Base-by-base conservation (phyloP, 1,140 invertebrate genomes). In the Saxidomus purpurata region DNA sequence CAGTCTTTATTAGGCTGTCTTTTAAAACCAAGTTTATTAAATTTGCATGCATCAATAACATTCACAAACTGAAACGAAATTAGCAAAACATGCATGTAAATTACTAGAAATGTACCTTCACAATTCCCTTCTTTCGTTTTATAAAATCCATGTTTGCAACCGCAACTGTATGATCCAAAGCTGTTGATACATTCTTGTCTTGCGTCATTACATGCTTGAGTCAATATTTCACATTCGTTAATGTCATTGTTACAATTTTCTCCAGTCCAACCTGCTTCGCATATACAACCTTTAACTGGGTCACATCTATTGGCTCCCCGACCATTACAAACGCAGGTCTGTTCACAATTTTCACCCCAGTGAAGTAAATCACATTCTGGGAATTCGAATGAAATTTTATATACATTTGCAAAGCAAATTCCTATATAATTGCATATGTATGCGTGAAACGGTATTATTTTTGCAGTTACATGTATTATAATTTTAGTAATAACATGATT, bases 261-360 rank as follows among this genome's bases (percentile, higher is more conserved):
- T 0, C 84, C 84, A 59, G 13, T 28, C 84, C 84, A 86, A 34
- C 84, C 84, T 13, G 34, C 71, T 49, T 40, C n/a, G 38, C 84
- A 86, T 11, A 76, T 36, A 52, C 84, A 86, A 38, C 84, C 84
- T 76, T 59, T 74, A 25, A 76, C 71, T 11, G 67, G 34, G 40
- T 86, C 43, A 43, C 84, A 86, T 36, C 25, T 34, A 19, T 55
- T 38, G 8, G 67, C 69, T 0, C 84, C 84, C 22, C 34, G 67
- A n/a, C 67, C 38, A 17, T 9, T 76, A 77, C 84, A 86, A 22
- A 31, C 28, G 52, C 84, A 86, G n/a, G 19, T 49, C 1, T 86
- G n/a, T 15, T 4, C 13, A 76, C 84, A 86, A 28, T 86, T 76
- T 0, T 55, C 28, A 9, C 84, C 84, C 28, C 49, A 86, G 22